Conservation (phyloP, 2,888 invertebrate genomes). For the Pristionchus mayeri region DNA sequence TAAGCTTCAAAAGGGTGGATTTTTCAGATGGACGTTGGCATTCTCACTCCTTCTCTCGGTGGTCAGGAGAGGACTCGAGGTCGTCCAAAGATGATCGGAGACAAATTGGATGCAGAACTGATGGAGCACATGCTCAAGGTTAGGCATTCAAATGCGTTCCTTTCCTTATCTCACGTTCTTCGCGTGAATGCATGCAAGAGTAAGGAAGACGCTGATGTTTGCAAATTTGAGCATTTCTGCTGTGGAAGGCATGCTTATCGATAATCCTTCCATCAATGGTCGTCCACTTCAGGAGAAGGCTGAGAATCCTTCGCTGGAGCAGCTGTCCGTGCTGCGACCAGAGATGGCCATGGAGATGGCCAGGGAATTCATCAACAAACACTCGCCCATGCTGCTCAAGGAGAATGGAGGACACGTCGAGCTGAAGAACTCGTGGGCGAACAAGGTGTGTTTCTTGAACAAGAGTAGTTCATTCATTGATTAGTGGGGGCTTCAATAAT, state of each 20-base stretch:
- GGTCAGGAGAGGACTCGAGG: slow-evolving; percentile 67
- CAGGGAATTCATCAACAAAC: slow-evolving; percentile 74
- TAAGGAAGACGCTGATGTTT: too few relatives aligned
- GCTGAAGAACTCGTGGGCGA: slow-evolving; percentile 78
- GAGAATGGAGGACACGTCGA: slow-evolving; percentile 77
- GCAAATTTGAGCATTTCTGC: too few relatives aligned
- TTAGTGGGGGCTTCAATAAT: too few relatives aligned
- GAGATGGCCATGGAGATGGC: slow-evolving; percentile 75
- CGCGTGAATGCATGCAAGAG: too few relatives aligned
- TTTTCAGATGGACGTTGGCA: not conserved
- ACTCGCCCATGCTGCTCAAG: slow-evolving; percentile 76
- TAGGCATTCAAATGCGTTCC: too few relatives aligned
- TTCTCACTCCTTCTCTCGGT: not conserved
- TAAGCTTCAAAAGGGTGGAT: too few relatives aligned
- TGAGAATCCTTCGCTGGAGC: slow-evolving; percentile 56
- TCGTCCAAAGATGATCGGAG: slow-evolving; percentile 75
- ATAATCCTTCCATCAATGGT: not conserved
- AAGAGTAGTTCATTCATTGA: too few relatives aligned
- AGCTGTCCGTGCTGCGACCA: slow-evolving; percentile 58
- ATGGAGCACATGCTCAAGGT: slow-evolving; percentile 73
- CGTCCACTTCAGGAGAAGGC: slow-evolving; percentile 50
- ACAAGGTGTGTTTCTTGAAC: slow-evolving; percentile 66
- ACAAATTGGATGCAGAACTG: slow-evolving; percentile 74
- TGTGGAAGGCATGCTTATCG: too few relatives aligned
- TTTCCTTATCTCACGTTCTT: too few relatives aligned